Conservation (phyloP, 2,888 invertebrate species). For the Polydrusus pterygomalis region DNA sequence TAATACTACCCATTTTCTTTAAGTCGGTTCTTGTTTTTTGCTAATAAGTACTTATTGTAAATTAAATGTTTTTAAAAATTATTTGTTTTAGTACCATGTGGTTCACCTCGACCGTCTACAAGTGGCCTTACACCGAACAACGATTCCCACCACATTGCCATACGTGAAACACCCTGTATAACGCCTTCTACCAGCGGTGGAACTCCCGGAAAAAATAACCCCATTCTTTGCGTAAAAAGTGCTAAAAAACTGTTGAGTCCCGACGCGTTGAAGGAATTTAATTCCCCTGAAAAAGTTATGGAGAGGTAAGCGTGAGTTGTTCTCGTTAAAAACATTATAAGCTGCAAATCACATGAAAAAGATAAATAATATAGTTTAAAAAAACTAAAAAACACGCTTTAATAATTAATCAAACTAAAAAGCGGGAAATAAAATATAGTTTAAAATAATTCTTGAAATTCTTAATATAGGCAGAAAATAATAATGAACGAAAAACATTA, state of each 20-base stretch:
- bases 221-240: slow-evolving; percentile 54
- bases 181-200: slow-evolving; percentile 45
- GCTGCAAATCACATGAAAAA: background rate
- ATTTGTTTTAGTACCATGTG: slow-evolving; percentile 1
- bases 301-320: background rate
- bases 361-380: background rate
- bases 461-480: too few relatives aligned
- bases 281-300: slow-evolving; percentile 52
- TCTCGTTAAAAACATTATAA: too few relatives aligned
- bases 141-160: background rate
- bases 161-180: slow-evolving; percentile 1
- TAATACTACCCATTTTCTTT: too few relatives aligned
- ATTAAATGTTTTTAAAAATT: background rate
- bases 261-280: slow-evolving; percentile 50
- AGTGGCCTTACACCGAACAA: slow-evolving; percentile 28
- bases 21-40: too few relatives aligned
- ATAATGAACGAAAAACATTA: too few relatives aligned
- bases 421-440: too few relatives aligned
- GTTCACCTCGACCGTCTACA: slow-evolving; percentile 34
- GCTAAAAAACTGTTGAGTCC: slow-evolving; percentile 57
- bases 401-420: too few relatives aligned
- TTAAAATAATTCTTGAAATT: too few relatives aligned
- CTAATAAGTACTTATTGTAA: too few relatives aligned
- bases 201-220: slow-evolving; percentile 36
- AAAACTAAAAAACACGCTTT: too few relatives aligned